These are phyloP conservation scores for Bombus cullumanus DNA, from an alignment of 1,140 invertebrate species.

Conservation along the genomic window DNA sequence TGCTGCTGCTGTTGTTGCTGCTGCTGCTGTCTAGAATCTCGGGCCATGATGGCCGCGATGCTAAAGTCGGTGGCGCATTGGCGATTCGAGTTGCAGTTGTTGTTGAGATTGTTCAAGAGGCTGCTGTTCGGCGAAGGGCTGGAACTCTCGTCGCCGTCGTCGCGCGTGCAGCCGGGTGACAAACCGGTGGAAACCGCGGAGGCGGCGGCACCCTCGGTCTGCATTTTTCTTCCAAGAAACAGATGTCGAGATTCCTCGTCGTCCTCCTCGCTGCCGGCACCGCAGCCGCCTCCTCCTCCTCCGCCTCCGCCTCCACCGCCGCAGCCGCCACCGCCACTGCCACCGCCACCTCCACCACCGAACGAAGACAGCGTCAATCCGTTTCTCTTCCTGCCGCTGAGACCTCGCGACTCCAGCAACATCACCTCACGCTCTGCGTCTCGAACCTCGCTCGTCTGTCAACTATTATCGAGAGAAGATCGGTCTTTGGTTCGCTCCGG, in stretches of 20 bases:
- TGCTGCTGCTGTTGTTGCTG: conserved; percentile 65
- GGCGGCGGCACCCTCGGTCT: conserved; percentile 79
- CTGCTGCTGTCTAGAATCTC: conserved; percentile 85
- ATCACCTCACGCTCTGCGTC: conserved; percentile 75
- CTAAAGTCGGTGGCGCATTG: conserved; percentile 92
- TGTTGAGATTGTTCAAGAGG: conserved; percentile 78
- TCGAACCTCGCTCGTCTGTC: conserved; percentile 46
- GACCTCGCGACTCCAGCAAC: conserved; percentile 83
- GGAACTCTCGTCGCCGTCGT: conserved; percentile 78
- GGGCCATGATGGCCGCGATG: conserved; percentile 89
- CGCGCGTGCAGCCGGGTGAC: conserved; percentile 71
- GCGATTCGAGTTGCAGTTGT: conserved; percentile 79
- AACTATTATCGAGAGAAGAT: conserved; percentile 4
- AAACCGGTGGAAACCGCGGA: conserved; percentile 72
- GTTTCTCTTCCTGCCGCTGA: conserved; percentile 82
- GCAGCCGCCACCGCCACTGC: conserved; percentile 71
- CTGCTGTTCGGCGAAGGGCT: conserved; percentile 79
- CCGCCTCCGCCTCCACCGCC: conserved; percentile 76
- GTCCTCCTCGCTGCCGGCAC: conserved; percentile 81
- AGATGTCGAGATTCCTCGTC: conserved; percentile 81
- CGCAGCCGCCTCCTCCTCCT: conserved; percentile 61
- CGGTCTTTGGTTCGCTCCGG: neutral
- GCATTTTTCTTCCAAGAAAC: conserved; percentile 84
- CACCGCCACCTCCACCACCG: conserved; percentile 76
- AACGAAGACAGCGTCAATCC: conserved; percentile 82